Conservation (phyloP, 2,888 invertebrate species). For the Dryobota labecula region DNA sequence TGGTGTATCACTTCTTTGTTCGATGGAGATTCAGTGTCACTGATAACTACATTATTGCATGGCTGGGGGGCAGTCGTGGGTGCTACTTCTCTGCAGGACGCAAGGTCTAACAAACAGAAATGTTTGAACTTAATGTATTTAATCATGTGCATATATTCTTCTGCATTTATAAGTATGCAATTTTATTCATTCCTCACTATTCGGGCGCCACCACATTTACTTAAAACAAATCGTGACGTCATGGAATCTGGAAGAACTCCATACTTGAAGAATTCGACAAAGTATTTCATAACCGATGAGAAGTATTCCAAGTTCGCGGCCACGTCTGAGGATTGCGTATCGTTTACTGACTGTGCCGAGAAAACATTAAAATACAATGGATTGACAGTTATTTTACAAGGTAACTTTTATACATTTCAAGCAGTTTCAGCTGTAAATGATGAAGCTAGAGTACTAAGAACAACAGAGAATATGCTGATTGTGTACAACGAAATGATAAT, state of each 20-base stretch:
- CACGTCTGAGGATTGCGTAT: constrained; percentile 72
- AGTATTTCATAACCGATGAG: constrained; percentile 75
- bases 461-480: constrained; percentile 74
- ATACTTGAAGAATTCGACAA: constrained; percentile 70
- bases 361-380: constrained; percentile 73
- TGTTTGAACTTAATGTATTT: constrained; percentile 77
- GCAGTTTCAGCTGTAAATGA: constrained; percentile 74
- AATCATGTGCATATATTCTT: constrained; percentile 76
- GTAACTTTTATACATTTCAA: constrained; percentile 74
- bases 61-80: constrained; percentile 81
- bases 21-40: constrained; percentile 69
- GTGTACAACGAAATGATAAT: constrained; percentile 83
- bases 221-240: constrained; percentile 75
- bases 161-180: constrained; percentile 78
- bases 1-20: constrained; percentile 74
- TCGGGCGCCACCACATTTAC: constrained; percentile 73
- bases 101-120: constrained; percentile 78
- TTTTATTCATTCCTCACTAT: constrained; percentile 82
- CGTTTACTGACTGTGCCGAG: constrained; percentile 72
- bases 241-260: constrained; percentile 73
- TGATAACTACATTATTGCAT: constrained; percentile 72
- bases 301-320: constrained; percentile 73
- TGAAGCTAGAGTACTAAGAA: constrained; percentile 77
- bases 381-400: constrained; percentile 74
- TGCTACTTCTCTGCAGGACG: constrained; percentile 71